Conservation (phyloP, 2,113 vertebrate genomes). For the Serinus canaria region DNA sequence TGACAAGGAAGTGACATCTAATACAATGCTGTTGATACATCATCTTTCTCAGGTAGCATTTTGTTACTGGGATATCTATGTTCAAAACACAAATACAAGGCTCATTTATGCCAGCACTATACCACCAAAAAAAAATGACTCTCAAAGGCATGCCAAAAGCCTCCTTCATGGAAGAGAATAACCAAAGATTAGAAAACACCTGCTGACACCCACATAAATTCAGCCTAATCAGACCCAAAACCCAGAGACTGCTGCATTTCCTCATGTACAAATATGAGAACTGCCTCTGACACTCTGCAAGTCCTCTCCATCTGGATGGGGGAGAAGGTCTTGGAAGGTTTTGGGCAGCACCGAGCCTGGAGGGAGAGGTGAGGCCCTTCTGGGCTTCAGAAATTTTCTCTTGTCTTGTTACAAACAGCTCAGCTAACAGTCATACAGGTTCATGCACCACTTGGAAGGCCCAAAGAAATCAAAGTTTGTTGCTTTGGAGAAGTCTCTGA, state of each 20-base stretch:
- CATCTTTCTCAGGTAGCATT: not conserved
- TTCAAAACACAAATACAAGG: not conserved
- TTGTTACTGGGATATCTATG: not conserved
- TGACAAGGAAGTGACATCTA: not conserved
- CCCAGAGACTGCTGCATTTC: not conserved
- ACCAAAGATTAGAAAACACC: not conserved
- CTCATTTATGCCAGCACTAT: not conserved
- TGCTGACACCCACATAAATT: not conserved
- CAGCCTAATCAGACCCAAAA: not conserved
- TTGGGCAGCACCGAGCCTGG: not conserved
- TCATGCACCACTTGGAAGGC: not conserved
- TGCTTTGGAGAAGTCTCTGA: not conserved
- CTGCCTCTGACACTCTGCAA: not conserved
- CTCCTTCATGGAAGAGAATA: not conserved
- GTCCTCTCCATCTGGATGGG: fast-evolving
- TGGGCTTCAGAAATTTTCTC: not conserved
- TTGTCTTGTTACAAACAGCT: not conserved
- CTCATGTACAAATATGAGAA: not conserved
- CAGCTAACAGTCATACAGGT: not conserved
- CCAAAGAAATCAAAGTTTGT: not conserved
- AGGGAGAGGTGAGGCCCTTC: not conserved
- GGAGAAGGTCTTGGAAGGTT: not conserved
- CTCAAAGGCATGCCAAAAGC: not conserved
- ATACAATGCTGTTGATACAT: fast-evolving
- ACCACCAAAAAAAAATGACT: not conserved